Conservation (phyloP, 2,113 vertebrate genomes). For the Scolopax mira region DNA sequence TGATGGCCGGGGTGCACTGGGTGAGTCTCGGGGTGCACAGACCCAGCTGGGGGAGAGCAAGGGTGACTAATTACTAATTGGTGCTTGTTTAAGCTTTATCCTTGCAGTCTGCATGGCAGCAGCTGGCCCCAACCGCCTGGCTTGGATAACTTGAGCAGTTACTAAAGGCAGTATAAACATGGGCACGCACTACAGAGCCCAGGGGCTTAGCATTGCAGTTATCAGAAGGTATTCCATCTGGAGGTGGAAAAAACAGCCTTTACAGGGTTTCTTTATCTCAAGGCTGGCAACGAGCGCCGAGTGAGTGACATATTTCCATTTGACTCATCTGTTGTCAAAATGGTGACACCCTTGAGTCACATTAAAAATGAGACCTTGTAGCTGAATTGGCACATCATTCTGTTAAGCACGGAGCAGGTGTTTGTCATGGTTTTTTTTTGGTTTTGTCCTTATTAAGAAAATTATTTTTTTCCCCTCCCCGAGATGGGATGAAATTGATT, state of each 20-base stretch:
- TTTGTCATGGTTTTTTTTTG: neutral
- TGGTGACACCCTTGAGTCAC: slow-evolving; percentile 27
- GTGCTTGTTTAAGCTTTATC: neutral
- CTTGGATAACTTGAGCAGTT: neutral
- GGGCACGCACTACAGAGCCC: neutral
- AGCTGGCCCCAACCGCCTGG: neutral
- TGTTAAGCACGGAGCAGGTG: neutral
- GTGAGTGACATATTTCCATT: slow-evolving; percentile 28
- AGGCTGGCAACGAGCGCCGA: neutral
- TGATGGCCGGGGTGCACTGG: neutral
- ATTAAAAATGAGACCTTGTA: neutral
- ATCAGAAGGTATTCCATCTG: slow-evolving; percentile 6
- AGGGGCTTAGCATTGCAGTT: neutral
- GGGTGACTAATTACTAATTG: neutral
- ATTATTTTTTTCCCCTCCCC: neutral
- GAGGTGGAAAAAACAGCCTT: neutral
- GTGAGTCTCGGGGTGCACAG: fast-evolving
- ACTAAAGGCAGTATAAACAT: neutral
- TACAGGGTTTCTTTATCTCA: neutral
- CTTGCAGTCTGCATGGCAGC: neutral
- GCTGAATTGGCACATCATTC: neutral
- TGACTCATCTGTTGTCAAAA: slow-evolving; percentile 51
- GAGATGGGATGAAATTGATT: neutral
- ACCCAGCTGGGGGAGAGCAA: neutral
- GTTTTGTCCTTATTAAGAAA: slow-evolving; percentile 6